Percentiles rank a stretch among this genome's conserved stretches.
Evolutionary conservation across 1,140 invertebrate genomes (phyloP).

Genomic region (Drosophila sulfurigaster): DNA sequence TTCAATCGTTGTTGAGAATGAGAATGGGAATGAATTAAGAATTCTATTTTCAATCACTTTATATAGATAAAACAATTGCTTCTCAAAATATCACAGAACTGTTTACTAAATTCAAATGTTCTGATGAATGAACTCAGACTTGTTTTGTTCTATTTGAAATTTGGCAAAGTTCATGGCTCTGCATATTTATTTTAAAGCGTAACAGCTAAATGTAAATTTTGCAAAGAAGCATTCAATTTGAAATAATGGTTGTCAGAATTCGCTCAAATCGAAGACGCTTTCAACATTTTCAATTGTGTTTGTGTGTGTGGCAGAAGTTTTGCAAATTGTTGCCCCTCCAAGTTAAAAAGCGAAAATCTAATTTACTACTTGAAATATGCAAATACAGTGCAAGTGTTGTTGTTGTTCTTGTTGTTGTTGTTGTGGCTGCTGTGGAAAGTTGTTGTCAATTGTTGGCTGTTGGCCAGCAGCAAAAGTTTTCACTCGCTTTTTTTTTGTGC

Average conservation of each 20-base stretch:
- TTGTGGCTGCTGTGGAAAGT: conserved; percentile 22
- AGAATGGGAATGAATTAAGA: no score
- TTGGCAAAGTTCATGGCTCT: no score
- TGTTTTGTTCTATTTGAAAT: no score
- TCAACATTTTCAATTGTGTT: neutral
- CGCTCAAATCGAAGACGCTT: neutral
- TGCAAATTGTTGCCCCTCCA: conserved; percentile 21
- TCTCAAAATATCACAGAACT: no score
- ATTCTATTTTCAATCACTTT: no score
- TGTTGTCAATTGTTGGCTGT: conserved; percentile 51
- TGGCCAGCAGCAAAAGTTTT: conserved; percentile 45
- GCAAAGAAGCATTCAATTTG: neutral
- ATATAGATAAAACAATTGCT: no score
- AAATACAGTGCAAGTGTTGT: conserved; percentile 34
- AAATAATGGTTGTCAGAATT: neutral
- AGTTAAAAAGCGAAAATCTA: conserved; percentile 55
- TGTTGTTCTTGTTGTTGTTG: conserved; percentile 8
- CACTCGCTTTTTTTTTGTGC: conserved; percentile 22
- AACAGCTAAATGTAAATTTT: neutral
- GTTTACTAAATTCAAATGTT: no score
- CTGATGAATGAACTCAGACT: no score
- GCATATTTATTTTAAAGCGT: neutral
- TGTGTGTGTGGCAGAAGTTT: neutral
- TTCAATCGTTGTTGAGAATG: no score
- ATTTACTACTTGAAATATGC: conserved; percentile 52